Evolutionary conservation across 2,113 vertebrate species (phyloP).

Genomic region (Cairina moschata): DNA sequence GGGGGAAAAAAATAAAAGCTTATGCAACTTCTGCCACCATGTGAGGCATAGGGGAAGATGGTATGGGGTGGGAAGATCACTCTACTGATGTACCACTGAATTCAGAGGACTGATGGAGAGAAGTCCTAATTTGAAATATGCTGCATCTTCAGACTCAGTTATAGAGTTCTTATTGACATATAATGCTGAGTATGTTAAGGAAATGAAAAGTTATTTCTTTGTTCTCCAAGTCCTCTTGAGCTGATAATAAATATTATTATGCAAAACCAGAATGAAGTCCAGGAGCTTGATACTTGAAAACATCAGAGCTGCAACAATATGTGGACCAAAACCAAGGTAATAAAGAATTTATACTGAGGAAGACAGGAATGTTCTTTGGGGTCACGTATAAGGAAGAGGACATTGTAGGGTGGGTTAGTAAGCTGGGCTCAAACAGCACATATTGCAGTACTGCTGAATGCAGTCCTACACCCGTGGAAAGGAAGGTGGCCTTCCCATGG

Average conservation of each 20-base stretch:
- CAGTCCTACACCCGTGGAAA: not conserved
- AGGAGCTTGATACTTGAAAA: not conserved
- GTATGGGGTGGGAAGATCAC: not conserved
- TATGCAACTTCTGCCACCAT: not conserved
- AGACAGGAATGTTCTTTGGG: not conserved
- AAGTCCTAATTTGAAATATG: not conserved
- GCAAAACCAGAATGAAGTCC: not conserved
- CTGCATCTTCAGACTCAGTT: not conserved
- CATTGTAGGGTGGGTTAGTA: not conserved
- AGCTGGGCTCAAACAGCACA: not conserved
- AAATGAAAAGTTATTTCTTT: not conserved
- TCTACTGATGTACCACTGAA: not conserved
- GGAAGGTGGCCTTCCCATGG: fast-evolving
- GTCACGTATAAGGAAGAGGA: not conserved
- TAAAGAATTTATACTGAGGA: not conserved
- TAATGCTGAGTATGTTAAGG: not conserved
- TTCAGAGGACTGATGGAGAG: not conserved
- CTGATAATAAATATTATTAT: not conserved
- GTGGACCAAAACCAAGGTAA: not conserved
- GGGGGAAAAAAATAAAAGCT: not conserved
- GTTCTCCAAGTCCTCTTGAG: not conserved
- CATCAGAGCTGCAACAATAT: not conserved
- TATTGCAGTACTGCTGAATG: not conserved
- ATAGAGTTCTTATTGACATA: not conserved
- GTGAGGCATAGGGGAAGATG: not conserved